A percentile compares a stretch with the other conserved stretches of the same genome.
These are phyloP conservation scores for Drosophila bunnanda DNA, from an alignment of 2,888 invertebrate genomes.

Conservation along the genomic window DNA sequence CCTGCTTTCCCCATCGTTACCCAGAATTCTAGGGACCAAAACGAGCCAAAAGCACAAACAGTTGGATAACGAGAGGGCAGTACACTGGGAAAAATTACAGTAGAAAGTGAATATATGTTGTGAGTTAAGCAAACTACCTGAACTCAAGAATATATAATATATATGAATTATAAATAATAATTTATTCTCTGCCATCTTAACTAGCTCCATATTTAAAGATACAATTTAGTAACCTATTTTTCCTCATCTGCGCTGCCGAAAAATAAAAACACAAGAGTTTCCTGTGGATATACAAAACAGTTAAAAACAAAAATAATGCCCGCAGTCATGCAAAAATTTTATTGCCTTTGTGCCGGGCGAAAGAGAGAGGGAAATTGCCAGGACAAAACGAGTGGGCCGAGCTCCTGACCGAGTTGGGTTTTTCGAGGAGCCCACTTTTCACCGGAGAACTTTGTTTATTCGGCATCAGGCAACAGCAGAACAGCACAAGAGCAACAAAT, in stretches of 20 bases:
- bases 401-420: slow-evolving; percentile 56
- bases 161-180: background rate
- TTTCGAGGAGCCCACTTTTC: slow-evolving; percentile 41
- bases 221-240: background rate
- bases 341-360: slow-evolving; percentile 49
- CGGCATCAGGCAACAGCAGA: slow-evolving; percentile 34
- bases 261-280: slow-evolving; percentile 28
- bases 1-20: slow-evolving; percentile 10
- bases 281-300: slow-evolving; percentile 39
- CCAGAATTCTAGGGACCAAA: slow-evolving; percentile 3
- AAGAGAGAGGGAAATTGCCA: background rate
- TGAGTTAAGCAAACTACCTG: background rate
- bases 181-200: background rate
- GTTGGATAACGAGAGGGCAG: slow-evolving; percentile 9
- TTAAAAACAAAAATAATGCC: slow-evolving; percentile 59
- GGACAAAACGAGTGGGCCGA: slow-evolving; percentile 14
- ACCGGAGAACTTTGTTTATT: slow-evolving; percentile 56
- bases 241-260: background rate
- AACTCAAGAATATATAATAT: background rate
- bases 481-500: slow-evolving; percentile 37
- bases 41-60: slow-evolving; percentile 47
- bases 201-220: too few relatives aligned
- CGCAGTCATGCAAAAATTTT: slow-evolving; percentile 61
- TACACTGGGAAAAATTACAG: background rate
- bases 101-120: too few relatives aligned